Evolutionary conservation across 2,797 vertebrate genomes (phyloP), one percentile per base, ranked within the genome.

Genomic region (Halcyon smyrnensis): DNA sequence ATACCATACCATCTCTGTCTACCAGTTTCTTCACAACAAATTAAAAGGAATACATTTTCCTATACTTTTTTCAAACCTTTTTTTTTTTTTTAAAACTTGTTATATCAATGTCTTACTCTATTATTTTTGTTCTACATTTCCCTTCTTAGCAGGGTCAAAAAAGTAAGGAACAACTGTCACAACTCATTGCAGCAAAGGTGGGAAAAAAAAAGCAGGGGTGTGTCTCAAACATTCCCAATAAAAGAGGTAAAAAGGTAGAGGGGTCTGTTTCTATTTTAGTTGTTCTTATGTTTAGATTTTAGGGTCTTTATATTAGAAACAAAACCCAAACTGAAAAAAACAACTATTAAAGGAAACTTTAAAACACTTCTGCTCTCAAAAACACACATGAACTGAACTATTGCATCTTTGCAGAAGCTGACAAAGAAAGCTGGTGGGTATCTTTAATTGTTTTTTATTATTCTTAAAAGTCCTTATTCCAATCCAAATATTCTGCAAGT

Each of bases 401-500:
- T 13, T 67, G 21, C 14, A 67, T 41, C 45, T 68, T 27, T 82
- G 24, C 28, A 76, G 34, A 88, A 57, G 21, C 14, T 62, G n/a
- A 82, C 2, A 0, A 56, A 90, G 13, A 85, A 73, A 51, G 12
- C 12, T 59, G 27, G 27, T 53, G 11, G 11, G 36, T 43, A 4
- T 24, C 87, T 59, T 32, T 4, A 12, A 6, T 27, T 28, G 11
- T 53, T 37, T 53, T 48, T 30, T 36, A 43, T 12, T 5, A 4
- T 76, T 87, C 68, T 30, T 2, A 59, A 30, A 80, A 45, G 24
- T 56, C 45, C 9, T 85, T 37, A 76, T 24, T 19, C 15, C 76
- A 91, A 65, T 11, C 24, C 51, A 71, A 95, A 89, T 62, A 73
- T n/a, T 89, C 70, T 87, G 39, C 39, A 85, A 92, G 36, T 56